phyloP scores from a whole-genome alignment of 2,797 vertebrate species.

The Hylomyscus alleni region DNA sequence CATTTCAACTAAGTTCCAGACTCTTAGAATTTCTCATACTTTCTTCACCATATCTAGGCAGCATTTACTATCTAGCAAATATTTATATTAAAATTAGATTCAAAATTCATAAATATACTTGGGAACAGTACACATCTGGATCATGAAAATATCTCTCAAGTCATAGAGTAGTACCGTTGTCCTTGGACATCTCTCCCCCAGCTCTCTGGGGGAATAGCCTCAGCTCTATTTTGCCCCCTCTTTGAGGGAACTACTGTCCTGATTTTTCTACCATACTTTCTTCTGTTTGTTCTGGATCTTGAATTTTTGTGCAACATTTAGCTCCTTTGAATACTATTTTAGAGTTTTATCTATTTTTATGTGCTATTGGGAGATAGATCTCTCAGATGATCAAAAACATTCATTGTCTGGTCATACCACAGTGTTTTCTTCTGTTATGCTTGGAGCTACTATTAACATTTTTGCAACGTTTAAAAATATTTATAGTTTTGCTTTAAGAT shows the following conservation, averaged over 20 bases:
- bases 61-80: constrained; percentile 1
- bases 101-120: neutral
- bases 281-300: neutral
- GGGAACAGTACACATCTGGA: neutral
- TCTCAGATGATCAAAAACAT: neutral
- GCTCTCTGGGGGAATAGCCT: too few species aligned
- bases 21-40: neutral
- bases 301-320: neutral
- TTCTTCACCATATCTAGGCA: neutral
- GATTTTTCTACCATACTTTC: neutral
- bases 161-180: neutral
- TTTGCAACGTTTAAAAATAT: neutral
- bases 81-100: neutral
- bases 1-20: neutral
- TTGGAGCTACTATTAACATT: neutral
- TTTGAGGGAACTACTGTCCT: neutral
- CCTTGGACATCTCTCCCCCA: neutral
- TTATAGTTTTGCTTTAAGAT: neutral
- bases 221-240: neutral
- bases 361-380: neutral
- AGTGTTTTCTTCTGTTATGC: neutral
- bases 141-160: neutral
- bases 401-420: neutral
- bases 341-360: neutral
- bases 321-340: neutral